Evolutionary conservation across 1,140 invertebrate species (phyloP).

Genomic region (Plutomurus gul): DNA sequence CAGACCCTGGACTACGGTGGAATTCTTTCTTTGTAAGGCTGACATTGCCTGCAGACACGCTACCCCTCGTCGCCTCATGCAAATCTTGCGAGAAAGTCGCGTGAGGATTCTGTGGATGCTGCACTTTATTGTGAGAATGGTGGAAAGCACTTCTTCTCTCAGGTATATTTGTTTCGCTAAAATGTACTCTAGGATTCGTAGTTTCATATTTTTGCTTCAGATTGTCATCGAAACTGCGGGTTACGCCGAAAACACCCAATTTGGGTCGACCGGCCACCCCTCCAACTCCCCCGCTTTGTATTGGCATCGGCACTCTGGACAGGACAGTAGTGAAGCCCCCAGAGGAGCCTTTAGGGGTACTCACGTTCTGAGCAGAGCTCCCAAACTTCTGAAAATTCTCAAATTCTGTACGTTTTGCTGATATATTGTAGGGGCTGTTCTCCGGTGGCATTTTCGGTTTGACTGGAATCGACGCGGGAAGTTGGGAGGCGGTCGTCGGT

Average conservation of each 20-base stretch:
- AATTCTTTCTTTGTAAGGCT: conserved; percentile 33
- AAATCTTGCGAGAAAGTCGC: not conserved
- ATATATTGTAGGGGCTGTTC: not conserved
- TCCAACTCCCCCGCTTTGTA: not conserved
- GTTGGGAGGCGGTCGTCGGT: not conserved
- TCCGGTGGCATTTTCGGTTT: not conserved
- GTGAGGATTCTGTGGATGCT: not conserved
- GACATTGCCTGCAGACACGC: not conserved
- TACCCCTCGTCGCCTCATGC: not conserved
- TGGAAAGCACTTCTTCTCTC: not conserved
- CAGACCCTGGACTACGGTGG: conserved; percentile 29
- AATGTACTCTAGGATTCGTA: not conserved
- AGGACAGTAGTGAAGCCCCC: not conserved
- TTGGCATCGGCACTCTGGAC: not conserved
- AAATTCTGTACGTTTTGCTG: not conserved
- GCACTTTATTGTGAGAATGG: not conserved
- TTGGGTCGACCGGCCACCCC: not conserved
- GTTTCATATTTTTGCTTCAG: conserved; percentile 32
- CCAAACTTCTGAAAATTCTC: not conserved
- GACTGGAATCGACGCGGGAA: not conserved
- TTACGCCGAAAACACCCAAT: conserved; percentile 35
- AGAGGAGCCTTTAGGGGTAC: not conserved
- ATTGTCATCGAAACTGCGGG: conserved; percentile 43
- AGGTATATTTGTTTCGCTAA: not conserved
- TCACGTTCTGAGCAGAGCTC: not conserved